These are phyloP conservation scores for Brachionus asplanchnoidis DNA, from an alignment of 1,140 invertebrate genomes.

Conservation along the genomic window DNA sequence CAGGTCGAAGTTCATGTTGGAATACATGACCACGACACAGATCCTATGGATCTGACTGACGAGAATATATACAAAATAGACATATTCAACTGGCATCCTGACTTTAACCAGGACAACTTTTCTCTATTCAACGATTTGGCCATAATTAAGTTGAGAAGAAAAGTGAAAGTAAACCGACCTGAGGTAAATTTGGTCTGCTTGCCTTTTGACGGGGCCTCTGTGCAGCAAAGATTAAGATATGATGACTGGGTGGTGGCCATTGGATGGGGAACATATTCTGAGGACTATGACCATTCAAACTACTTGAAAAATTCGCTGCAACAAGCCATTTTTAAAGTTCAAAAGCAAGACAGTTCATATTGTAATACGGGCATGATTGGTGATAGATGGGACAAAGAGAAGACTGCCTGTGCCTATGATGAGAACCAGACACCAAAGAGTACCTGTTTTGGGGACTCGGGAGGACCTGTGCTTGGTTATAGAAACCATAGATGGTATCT, in stretches of 20 bases:
- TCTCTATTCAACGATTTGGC: slow-evolving; percentile 9
- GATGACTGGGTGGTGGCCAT: slow-evolving; percentile 30
- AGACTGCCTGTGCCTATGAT: slow-evolving; percentile 6
- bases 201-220: not conserved
- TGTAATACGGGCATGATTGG: slow-evolving; percentile 20
- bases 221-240: not conserved
- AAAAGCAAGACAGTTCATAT: not conserved
- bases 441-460: slow-evolving; percentile 37
- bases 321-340: slow-evolving; percentile 17
- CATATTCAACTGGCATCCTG: slow-evolving; percentile 5
- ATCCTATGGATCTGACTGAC: not conserved
- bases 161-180: slow-evolving; percentile 26
- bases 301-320: not conserved
- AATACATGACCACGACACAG: not conserved
- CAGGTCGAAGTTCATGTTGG: slow-evolving; percentile 36
- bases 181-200: slow-evolving; percentile 37
- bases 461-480: slow-evolving; percentile 12
- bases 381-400: slow-evolving; percentile 12
- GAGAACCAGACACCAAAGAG: not conserved
- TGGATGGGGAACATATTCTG: slow-evolving; percentile 33
- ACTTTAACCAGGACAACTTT: not conserved
- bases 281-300: not conserved
- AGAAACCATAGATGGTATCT: slow-evolving; percentile 4
- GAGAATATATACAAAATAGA: slow-evolving; percentile 25
- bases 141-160: slow-evolving; percentile 13